Conservation (phyloP, 2,797 vertebrate genomes). For the Onychomys leucogaster region DNA sequence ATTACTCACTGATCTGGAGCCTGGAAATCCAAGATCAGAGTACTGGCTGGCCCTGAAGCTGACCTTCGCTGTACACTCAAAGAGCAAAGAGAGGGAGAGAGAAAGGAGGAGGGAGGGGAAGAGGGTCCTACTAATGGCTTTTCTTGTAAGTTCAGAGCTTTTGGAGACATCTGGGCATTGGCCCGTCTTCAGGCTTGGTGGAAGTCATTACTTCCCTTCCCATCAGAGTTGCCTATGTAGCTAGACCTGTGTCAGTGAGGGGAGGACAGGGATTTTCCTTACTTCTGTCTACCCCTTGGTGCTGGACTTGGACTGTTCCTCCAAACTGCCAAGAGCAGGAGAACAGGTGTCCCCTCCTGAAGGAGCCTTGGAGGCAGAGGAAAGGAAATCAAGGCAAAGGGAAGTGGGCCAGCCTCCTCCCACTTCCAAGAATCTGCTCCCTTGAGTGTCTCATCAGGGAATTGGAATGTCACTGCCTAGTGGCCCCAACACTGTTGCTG, state of each 20-base stretch:
- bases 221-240: conserved; percentile 14
- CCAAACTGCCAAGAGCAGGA: conserved; percentile 5
- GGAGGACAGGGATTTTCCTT: neutral
- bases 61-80: neutral
- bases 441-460: conserved; percentile 58
- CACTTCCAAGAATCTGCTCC: conserved; percentile 64
- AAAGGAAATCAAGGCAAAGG: conserved; percentile 17
- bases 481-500: conserved; percentile 34
- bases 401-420: neutral
- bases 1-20: neutral
- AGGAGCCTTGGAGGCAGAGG: conserved; percentile 9
- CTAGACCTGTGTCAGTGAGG: neutral
- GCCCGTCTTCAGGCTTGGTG: neutral
- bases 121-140: neutral
- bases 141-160: neutral
- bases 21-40: neutral
- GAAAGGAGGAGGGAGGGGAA: neutral
- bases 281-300: neutral
- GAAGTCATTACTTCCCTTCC: neutral
- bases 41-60: neutral
- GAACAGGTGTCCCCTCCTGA: conserved; percentile 6
- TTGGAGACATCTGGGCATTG: neutral
- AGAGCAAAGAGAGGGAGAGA: neutral
- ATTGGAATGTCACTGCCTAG: conserved; percentile 70
- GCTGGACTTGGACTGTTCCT: neutral